phyloP scores from a whole-genome alignment of 2,113 vertebrate genomes.

The Mustela nigripes region DNA sequence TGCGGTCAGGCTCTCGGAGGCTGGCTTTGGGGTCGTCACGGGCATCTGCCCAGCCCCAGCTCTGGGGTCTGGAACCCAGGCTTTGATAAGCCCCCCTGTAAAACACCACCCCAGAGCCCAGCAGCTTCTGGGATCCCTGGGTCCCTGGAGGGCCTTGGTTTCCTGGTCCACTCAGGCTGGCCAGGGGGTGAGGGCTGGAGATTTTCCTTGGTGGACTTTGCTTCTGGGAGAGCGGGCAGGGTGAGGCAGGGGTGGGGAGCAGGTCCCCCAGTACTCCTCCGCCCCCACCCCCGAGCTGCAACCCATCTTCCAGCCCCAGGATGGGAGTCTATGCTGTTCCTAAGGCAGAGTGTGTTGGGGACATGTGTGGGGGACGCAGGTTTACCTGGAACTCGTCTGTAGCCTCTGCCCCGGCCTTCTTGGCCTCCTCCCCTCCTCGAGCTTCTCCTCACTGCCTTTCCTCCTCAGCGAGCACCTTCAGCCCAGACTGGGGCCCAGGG shows the following conservation, averaged over 20 bases:
- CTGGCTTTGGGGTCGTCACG: neutral
- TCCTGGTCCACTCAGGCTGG: neutral
- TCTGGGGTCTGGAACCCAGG: neutral
- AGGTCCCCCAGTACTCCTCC: neutral
- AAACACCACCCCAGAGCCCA: constrained; percentile 6
- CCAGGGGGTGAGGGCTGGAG: neutral
- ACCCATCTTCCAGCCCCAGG: neutral
- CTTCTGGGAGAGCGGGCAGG: neutral
- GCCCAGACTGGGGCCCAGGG: neutral
- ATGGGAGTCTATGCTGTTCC: neutral
- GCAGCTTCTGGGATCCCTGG: constrained; percentile 37
- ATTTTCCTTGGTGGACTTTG: neutral
- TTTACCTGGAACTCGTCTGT: neutral
- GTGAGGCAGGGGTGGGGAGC: accelerated
- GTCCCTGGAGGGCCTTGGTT: constrained; percentile 34
- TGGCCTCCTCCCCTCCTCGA: neutral
- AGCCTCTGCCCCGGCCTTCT: neutral
- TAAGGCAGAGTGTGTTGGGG: neutral
- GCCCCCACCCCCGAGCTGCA: neutral
- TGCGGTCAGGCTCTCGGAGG: accelerated
- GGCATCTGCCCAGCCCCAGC: neutral
- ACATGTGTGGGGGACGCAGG: neutral
- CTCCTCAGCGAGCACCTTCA: neutral
- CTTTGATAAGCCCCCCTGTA: neutral
- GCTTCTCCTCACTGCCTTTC: neutral